phyloP scores from a whole-genome alignment of 2,113 vertebrate species.

The Pagrus major region DNA sequence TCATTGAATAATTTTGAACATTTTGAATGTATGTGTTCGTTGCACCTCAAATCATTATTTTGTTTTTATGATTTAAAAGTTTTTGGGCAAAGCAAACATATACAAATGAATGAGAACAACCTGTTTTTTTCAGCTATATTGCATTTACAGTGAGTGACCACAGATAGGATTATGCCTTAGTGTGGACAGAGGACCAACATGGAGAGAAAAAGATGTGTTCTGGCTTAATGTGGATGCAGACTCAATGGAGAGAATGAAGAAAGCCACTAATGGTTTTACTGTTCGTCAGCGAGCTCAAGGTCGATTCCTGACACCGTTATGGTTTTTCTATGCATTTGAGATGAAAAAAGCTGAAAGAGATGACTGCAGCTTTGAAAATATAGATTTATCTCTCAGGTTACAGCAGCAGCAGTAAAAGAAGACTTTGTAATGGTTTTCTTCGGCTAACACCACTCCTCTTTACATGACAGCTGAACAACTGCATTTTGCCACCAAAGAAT shows the following conservation, averaged over 20 bases:
- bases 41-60: no score
- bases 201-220: not conserved
- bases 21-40: no score
- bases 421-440: not conserved
- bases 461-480: conserved; percentile 31
- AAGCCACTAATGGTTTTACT: conserved; percentile 24
- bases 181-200: not conserved
- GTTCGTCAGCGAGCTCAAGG: conserved; percentile 13
- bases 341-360: conserved; percentile 4
- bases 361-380: conserved; percentile 28
- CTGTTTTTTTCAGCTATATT: no score
- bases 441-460: conserved; percentile 33
- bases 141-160: no score
- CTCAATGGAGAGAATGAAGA: not conserved
- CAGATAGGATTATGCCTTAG: no score
- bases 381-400: conserved; percentile 25
- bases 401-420: conserved; percentile 34
- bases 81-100: no score
- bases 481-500: conserved; percentile 46
- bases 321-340: conserved; percentile 6
- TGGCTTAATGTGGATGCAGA: not conserved
- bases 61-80: no score
- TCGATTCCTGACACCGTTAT: conserved; percentile 22
- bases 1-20: no score
- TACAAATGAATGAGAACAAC: no score